Conservation (phyloP, 1,140 invertebrate species). For the Caerostris darwini region DNA sequence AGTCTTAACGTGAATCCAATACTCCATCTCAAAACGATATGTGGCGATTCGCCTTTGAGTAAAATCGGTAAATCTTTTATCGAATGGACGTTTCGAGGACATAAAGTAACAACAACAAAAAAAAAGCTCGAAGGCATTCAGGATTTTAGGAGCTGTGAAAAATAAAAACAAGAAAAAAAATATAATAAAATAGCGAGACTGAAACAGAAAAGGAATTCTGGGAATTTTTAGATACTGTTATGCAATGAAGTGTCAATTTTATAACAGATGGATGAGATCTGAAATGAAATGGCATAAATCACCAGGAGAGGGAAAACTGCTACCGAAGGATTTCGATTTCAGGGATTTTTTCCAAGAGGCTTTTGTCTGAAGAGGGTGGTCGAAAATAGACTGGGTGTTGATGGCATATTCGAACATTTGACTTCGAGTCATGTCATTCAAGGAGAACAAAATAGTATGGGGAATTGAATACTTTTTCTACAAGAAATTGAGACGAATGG, state of each 20-base stretch:
- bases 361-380: background rate
- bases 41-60: conserved; percentile 15
- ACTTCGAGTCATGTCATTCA: conserved; percentile 55
- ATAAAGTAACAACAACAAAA: background rate
- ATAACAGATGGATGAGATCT: conserved; percentile 52
- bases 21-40: conserved; percentile 41
- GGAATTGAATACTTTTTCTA: background rate
- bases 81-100: background rate
- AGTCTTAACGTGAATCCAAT: conserved; percentile 45
- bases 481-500: background rate
- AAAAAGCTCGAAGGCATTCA: background rate
- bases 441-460: background rate
- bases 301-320: background rate
- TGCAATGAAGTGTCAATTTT: conserved; percentile 62
- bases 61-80: conserved; percentile 40
- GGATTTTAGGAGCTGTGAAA: background rate
- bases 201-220: conserved; percentile 20
- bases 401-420: conserved; percentile 56
- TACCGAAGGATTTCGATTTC: conserved; percentile 17
- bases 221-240: conserved; percentile 26
- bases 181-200: background rate
- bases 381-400: conserved; percentile 47
- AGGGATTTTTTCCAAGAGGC: conserved; percentile 27
- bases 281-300: conserved; percentile 59
- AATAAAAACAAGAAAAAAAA: conserved; percentile 25